Percentiles rank a stretch among this genome's conserved stretches.
Conservation (phyloP, 2,888 invertebrate genomes). For the Seladonia tumulorum region DNA sequence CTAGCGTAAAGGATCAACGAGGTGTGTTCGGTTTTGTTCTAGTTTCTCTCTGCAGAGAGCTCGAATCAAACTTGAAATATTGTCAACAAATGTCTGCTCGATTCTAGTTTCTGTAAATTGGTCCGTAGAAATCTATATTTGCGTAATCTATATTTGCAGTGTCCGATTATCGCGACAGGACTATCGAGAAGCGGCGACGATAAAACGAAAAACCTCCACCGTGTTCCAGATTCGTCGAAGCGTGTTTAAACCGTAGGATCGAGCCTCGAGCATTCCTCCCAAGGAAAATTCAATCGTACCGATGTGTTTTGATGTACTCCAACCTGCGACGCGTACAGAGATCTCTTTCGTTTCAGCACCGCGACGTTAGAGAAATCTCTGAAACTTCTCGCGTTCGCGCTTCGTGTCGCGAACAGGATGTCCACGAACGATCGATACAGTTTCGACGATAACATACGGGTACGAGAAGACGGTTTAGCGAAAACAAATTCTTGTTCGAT, state of each 20-base stretch:
- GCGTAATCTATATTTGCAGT: not conserved
- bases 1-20: not conserved
- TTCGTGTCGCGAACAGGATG: not conserved
- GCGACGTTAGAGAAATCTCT: not conserved
- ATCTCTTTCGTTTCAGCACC: not conserved
- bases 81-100: not conserved
- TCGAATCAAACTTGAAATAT: not conserved
- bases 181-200: not conserved
- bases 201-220: not conserved
- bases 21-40: not conserved
- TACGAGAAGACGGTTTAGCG: too few relatives aligned
- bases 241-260: not conserved
- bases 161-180: not conserved
- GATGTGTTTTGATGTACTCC: not conserved
- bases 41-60: not conserved
- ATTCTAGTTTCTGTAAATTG: conserved; percentile 1
- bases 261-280: not conserved
- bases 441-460: not conserved
- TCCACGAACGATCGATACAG: not conserved
- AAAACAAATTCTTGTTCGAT: too few relatives aligned
- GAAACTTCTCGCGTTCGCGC: not conserved
- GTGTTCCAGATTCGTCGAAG: not conserved
- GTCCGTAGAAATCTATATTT: conserved; percentile 6
- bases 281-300: not conserved
- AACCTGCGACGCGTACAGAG: not conserved